A percentile compares a stretch with the other conserved stretches of the same genome.
These are phyloP conservation scores for Dipodomys stephensi DNA, from an alignment of 2,113 vertebrate species.

Conservation along the genomic window DNA sequence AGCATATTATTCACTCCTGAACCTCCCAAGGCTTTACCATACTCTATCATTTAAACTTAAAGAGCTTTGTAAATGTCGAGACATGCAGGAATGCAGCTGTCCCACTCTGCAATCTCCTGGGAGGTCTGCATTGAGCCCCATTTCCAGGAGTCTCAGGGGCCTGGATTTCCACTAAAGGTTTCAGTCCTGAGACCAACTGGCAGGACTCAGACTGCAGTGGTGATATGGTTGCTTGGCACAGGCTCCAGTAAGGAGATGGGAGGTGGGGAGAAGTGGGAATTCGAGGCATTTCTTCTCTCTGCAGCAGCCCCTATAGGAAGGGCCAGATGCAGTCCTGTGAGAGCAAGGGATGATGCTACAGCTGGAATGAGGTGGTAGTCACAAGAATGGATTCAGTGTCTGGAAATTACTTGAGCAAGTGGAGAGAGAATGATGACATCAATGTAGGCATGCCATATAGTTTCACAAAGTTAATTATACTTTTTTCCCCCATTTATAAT, in stretches of 20 bases:
- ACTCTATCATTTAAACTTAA: not conserved
- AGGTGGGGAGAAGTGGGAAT: not conserved
- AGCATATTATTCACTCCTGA: not conserved
- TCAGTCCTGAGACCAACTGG: not conserved
- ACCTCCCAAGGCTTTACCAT: not conserved
- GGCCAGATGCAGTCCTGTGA: not conserved
- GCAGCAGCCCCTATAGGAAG: not conserved
- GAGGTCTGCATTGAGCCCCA: not conserved
- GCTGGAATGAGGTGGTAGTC: not conserved
- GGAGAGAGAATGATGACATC: not conserved
- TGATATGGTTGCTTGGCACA: not conserved
- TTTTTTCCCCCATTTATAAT: not conserved
- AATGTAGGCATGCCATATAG: not conserved
- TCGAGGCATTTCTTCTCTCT: not conserved
- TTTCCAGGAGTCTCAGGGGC: not conserved
- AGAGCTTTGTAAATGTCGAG: not conserved
- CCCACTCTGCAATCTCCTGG: not conserved
- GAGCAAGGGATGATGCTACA: not conserved
- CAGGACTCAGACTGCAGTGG: not conserved
- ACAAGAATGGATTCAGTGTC: not conserved
- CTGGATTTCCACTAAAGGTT: not conserved
- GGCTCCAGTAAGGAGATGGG: not conserved
- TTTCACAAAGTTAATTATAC: not conserved
- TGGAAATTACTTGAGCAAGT: constrained; percentile 25
- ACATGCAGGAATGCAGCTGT: not conserved